Conservation (phyloP, 2,797 vertebrate species). For the Diglossa cyanea region DNA sequence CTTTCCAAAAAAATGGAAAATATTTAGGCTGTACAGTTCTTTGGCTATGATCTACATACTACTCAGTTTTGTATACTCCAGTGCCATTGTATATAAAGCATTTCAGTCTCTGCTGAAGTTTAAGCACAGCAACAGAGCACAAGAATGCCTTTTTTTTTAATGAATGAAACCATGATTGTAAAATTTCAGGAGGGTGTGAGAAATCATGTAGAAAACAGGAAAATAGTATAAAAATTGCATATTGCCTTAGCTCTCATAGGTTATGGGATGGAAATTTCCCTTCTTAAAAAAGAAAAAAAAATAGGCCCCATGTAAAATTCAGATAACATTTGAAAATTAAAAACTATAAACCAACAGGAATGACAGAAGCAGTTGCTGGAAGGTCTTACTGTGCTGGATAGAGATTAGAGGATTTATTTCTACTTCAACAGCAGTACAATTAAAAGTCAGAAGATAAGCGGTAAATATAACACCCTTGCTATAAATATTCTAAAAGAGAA, state of each 20-base stretch:
- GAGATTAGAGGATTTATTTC: constrained; percentile 63
- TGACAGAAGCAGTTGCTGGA: constrained; percentile 37
- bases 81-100: neutral
- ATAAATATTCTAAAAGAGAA: constrained; percentile 33
- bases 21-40: neutral
- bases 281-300: neutral
- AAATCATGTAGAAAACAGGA: neutral
- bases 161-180: neutral
- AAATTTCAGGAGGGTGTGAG: neutral
- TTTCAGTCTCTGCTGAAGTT: neutral
- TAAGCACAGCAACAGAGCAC: neutral
- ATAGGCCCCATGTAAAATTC: neutral
- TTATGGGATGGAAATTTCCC: neutral
- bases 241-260: neutral
- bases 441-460: constrained; percentile 45
- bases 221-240: neutral
- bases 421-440: constrained; percentile 24
- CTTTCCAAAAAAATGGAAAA: neutral
- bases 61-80: neutral
- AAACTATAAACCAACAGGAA: constrained; percentile 28
- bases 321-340: constrained; percentile 36
- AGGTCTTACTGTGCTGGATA: constrained; percentile 38
- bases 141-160: neutral
- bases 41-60: neutral
- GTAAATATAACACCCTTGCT: constrained; percentile 23